phyloP scores from a whole-genome alignment of 2,797 vertebrate genomes.

The Dipus sagitta region DNA sequence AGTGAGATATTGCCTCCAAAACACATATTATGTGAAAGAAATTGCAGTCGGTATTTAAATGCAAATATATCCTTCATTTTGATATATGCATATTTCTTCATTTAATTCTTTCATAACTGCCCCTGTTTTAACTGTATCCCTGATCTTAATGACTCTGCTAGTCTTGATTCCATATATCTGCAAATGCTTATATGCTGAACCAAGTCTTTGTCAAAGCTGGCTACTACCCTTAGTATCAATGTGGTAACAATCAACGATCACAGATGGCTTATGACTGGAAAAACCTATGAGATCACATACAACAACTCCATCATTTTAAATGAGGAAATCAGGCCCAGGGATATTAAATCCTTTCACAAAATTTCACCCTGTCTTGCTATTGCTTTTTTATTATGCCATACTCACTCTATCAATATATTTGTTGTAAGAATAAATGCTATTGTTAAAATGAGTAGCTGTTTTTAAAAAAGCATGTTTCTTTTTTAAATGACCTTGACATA shows the following conservation, averaged over 20 bases:
- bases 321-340: neutral
- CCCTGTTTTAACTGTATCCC: neutral
- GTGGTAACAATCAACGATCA: neutral
- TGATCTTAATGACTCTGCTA: neutral
- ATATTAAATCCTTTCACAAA: neutral
- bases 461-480: neutral
- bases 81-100: neutral
- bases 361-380: neutral
- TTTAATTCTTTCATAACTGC: neutral
- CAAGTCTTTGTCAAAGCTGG: neutral
- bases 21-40: neutral
- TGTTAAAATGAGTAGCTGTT: neutral
- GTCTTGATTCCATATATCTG: slow-evolving; percentile 45
- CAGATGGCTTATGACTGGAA: neutral
- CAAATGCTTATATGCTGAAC: neutral
- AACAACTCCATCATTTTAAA: neutral
- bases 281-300: neutral
- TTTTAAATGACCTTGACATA: neutral
- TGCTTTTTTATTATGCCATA: neutral
- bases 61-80: neutral
- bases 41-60: neutral
- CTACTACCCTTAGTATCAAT: neutral
- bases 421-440: neutral
- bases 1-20: neutral
- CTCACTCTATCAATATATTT: neutral